Evolutionary conservation across 1,140 invertebrate species (phyloP), one percentile per base, ranked within the genome.

Genomic region (Lepidotrigona ventralis): DNA sequence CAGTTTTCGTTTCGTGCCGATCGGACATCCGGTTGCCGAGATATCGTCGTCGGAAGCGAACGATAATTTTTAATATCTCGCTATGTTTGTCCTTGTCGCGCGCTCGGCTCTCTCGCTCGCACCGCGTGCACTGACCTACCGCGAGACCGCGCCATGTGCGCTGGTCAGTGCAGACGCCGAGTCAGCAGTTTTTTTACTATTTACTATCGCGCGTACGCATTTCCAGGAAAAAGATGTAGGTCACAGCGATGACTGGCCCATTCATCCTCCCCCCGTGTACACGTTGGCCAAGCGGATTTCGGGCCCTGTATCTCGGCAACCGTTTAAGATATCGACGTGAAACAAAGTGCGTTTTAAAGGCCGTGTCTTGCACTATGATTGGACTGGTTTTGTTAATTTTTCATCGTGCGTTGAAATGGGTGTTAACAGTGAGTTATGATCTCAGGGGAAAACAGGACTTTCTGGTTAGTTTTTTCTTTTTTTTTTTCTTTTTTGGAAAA

Each of bases 181-280:
- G 33, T 79, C 76, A 39, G 64, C 66, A 2, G 39, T 23, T 74
- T 81, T 68, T 58, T 69, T 79, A 54, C 72, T 75, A 68, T 53
- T 66, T 66, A 81, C 46, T 66, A 75, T 74, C 58, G 51, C 33
- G 46, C 79, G 72, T 75, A 81, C 79, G 53, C 72, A n/a, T 29
- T 80, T 63, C 46, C n/a, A 53, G 69, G 14, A 63, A 73, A 80
- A 56, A 72, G 53, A 78, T 78, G 21, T 72, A 46, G 69, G 77
- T 79, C 77, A 70, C 29, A 33, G n/a, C 64, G 29, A 23, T 53
- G 26, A 46, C 26, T 19, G 29, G 33, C 33, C 60, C 72, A 75
- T 68, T 81, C 75, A 78, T 74, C 17, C 15, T 23, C 1, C 15
- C 9, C 73, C 21, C 33, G 3, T 14, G 17, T 14, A 12, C 12